Evolutionary conservation across 2,113 vertebrate genomes (phyloP), one percentile per base, ranked within the genome.

Genomic region (Tragelaphus imberbis): DNA sequence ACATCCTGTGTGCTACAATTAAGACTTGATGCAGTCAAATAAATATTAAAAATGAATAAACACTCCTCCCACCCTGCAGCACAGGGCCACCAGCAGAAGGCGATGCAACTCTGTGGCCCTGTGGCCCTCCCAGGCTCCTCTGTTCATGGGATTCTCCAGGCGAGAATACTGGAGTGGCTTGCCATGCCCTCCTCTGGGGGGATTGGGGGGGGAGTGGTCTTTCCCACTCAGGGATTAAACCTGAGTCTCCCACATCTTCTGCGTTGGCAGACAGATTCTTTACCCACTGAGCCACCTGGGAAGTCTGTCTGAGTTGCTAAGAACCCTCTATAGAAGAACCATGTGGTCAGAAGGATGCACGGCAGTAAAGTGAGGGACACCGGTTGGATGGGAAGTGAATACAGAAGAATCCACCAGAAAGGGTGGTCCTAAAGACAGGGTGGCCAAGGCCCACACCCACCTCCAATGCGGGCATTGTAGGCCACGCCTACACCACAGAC

Each of bases 401-500:
- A 21, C 84, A 61, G 65, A 51, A 55, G 51, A 25, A 11, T 19
- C 30, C 25, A 7, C 47, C 14, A 7, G 0, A 30, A 16, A 16
- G 80, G 53, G 7, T 33, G 85, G 53, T 33, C 27, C 85, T 40
- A 3, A 15, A 44, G 61, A 47, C 5, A 28, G 56, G 25, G 44
- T 8, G 40, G 44, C 77, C 71, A 2, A 40, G 87, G 53, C 58
- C 61, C 25, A 85, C 79, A 97, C 99, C 59, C 94, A 99, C 99
- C 99, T 99, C 99, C 99, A 0, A 99, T 99, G 88, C 98, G 99
- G 97, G 99, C 99, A 0, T 99, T 99, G 98, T 99, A 99, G 1
- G 99, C 99, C 96, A 99, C 99, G 0, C 99, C 99, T 0, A 99
- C 99, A 0, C 99, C 99, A 4, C 99, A 99, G 97, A 99, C 99